Evolutionary conservation across 2,797 vertebrate species (phyloP).

Genomic region (Simalia tracyae): DNA sequence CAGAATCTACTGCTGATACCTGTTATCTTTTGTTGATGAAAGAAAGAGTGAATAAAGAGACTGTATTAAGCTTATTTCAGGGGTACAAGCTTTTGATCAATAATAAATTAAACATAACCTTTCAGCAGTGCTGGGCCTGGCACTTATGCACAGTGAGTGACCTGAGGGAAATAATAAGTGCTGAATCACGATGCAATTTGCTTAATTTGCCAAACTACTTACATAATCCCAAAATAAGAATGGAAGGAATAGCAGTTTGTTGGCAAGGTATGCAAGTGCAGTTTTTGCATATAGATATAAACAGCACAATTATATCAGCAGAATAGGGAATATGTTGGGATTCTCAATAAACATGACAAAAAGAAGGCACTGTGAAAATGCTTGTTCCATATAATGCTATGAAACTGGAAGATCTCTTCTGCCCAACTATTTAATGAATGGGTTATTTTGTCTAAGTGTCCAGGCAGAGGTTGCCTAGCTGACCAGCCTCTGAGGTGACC

Average conservation of each 20-base stretch:
- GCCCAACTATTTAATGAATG: not conserved
- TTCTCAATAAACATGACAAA: not conserved
- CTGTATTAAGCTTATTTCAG: conserved; percentile 49
- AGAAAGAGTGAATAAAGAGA: conserved; percentile 30
- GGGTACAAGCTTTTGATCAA: conserved; percentile 53
- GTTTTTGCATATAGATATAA: conserved; percentile 19
- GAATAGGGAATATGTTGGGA: not conserved
- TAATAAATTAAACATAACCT: conserved; percentile 56
- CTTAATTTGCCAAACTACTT: conserved; percentile 40
- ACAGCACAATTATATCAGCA: conserved; percentile 24
- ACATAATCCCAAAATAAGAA: conserved; percentile 22
- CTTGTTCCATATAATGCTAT: not conserved
- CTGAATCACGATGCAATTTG: conserved; percentile 43
- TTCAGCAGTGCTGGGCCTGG: conserved; percentile 59
- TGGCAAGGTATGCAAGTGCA: conserved; percentile 33
- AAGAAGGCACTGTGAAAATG: not conserved
- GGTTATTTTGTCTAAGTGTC: not conserved
- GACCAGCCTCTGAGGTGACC: not conserved
- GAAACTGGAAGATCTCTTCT: not conserved
- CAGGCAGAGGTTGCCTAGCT: not conserved
- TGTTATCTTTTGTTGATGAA: conserved; percentile 47
- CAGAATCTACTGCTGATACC: conserved; percentile 32
- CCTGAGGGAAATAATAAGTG: conserved; percentile 46
- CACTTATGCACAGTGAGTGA: conserved; percentile 31
- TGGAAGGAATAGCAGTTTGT: conserved; percentile 1